Evolutionary conservation across 2,888 invertebrate species (phyloP), one percentile per base, ranked within the genome.

Genomic region (Drosophila falleni): DNA sequence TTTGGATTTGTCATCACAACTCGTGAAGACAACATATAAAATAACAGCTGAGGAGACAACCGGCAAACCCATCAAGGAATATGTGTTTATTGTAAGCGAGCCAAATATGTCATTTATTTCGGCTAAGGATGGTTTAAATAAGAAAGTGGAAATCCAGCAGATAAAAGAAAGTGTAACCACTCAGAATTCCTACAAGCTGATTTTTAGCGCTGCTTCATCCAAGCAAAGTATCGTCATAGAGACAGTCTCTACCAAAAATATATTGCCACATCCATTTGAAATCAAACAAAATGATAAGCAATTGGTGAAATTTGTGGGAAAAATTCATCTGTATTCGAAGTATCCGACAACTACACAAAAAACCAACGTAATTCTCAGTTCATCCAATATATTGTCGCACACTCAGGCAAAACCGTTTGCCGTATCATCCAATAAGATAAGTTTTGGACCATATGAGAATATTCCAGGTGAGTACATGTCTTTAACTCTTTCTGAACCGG

Each of bases 211-310:
- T 15, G 66, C 78, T 6, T 65, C 85, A 2, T 66, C 86, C n/a
- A 89, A 76, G n/a, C 91, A 91, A 67, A 87, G 88, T 1, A 41
- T 93, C 9, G 74, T 87, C 33, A 93, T 97, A 0, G 97, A 98
- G 90, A 94, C 95, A 9, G 95, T 97, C 0, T 95, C 95, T 54
- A 96, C 96, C 0, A 96, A 97, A 90, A 94, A 95, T 15, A 93
- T 99, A 31, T 91, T 93, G 33, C 97, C 99, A 0, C 97, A 96
- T 93, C 99, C 99, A 1, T 95, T 95, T 10, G 95, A 96, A 81
- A 98, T 99, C 70, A 94, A 95, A 0, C 99, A 99, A 92, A 96
- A 97, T 72, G 99, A 99, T 89, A 97, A 97, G 87, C 99, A 99
- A 90, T 94, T 98, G 74, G 97, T 99, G 0, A 95, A 96, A 78